Evolutionary conservation across 2,797 vertebrate genomes (phyloP).

Genomic region (Rhinoraja longicauda): DNA sequence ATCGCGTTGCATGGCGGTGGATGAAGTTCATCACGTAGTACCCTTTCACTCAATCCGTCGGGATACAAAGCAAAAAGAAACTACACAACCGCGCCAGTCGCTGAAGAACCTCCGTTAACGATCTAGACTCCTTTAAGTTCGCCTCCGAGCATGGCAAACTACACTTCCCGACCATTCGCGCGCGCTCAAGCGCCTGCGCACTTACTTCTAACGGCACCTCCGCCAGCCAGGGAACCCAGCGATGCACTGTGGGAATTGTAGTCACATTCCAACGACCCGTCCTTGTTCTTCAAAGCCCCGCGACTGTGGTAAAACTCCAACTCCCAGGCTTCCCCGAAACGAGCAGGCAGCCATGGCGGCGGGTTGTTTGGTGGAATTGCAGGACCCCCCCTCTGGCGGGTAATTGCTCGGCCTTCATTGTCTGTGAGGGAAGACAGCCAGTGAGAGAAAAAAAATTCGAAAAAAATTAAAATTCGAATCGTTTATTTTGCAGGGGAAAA

Average conservation of each 20-base stretch:
- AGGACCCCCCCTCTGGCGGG: slow-evolving; percentile 37
- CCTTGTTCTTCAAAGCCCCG: not conserved
- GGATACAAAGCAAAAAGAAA: not conserved
- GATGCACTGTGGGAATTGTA: not conserved
- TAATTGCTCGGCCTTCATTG: slow-evolving; percentile 38
- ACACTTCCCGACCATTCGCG: not conserved
- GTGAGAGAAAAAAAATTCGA: not conserved
- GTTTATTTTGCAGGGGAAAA: not conserved
- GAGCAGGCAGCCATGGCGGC: slow-evolving; percentile 21
- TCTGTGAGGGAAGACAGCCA: slow-evolving; percentile 33
- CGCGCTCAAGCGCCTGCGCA: not conserved
- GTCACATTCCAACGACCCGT: rapidly evolving
- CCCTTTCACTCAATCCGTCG: not conserved
- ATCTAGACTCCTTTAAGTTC: not conserved
- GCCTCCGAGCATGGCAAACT: not conserved
- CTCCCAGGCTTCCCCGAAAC: not conserved
- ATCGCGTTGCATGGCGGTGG: not conserved
- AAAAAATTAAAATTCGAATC: slow-evolving; percentile 36
- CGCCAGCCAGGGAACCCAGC: not conserved
- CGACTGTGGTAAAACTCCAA: not conserved
- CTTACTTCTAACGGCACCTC: not conserved
- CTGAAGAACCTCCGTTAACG: not conserved
- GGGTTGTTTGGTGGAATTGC: slow-evolving; percentile 29
- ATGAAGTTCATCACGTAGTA: not conserved
- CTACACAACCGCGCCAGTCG: not conserved